These are phyloP conservation scores for Liopterus haemorrhoidalis DNA, from an alignment of 2,888 invertebrate species.

Conservation along the genomic window DNA sequence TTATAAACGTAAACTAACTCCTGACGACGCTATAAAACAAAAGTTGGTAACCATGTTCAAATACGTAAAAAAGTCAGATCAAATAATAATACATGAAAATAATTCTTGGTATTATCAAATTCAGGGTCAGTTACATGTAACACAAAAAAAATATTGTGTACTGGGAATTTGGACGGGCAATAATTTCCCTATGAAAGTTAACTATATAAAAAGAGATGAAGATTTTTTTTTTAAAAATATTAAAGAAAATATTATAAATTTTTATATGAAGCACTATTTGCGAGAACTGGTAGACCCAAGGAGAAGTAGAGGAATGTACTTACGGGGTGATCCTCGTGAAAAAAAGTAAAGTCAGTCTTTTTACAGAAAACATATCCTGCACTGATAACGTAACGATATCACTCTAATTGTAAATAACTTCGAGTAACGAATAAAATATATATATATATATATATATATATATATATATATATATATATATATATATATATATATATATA, in stretches of 20 bases:
- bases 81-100: slow-evolving; percentile 8
- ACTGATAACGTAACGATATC: too few relatives aligned
- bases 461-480: too few relatives aligned
- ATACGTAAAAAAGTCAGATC: not conserved
- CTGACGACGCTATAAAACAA: slow-evolving; percentile 14
- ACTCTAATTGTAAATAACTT: too few relatives aligned
- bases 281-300: too few relatives aligned
- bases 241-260: not conserved
- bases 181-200: slow-evolving; percentile 8
- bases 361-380: too few relatives aligned
- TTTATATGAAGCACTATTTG: too few relatives aligned
- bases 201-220: slow-evolving; percentile 6
- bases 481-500: too few relatives aligned
- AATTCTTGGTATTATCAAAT: slow-evolving; percentile 14
- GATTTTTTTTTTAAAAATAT: slow-evolving; percentile 3
- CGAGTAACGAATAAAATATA: too few relatives aligned
- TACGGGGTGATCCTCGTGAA: too few relatives aligned
- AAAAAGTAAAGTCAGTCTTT: too few relatives aligned
- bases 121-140: slow-evolving; percentile 13
- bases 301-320: too few relatives aligned
- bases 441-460: too few relatives aligned
- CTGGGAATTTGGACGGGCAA: slow-evolving; percentile 13
- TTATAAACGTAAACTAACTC: slow-evolving; percentile 5
- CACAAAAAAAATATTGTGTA: slow-evolving; percentile 9
- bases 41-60: slow-evolving; percentile 1